A percentile compares a stretch with the other conserved stretches of the same genome.
Evolutionary conservation across 2,113 vertebrate species (phyloP).

Genomic region (Miniopterus natalensis): DNA sequence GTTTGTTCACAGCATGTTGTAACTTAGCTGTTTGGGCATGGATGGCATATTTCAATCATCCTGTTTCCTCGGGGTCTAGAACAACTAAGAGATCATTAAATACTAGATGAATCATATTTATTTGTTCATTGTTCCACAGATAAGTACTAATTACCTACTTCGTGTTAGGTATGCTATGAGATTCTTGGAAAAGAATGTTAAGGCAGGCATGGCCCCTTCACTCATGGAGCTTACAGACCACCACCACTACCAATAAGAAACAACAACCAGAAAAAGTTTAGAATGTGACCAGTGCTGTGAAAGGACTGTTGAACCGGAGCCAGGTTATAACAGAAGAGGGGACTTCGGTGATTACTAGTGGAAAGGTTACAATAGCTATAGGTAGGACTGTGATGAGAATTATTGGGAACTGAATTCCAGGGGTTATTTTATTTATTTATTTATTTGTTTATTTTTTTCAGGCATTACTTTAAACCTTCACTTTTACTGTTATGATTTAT

Average conservation of each 20-base stretch:
- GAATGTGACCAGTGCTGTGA: neutral
- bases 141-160: conserved; percentile 30
- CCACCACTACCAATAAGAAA: neutral
- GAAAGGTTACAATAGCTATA: neutral
- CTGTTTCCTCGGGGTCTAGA: conserved; percentile 26
- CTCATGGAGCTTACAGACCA: neutral
- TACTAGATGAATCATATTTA: neutral
- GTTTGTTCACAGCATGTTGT: conserved; percentile 40
- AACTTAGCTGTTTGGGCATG: neutral
- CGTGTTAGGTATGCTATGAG: neutral
- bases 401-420: neutral
- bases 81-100: conserved; percentile 29
- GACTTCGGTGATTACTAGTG: conserved; percentile 6
- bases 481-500: conserved; percentile 18
- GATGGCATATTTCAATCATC: conserved; percentile 26
- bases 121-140: conserved; percentile 34
- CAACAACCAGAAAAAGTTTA: neutral
- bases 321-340: neutral
- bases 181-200: conserved; percentile 44
- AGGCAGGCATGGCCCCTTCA: neutral
- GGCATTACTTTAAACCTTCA: conserved; percentile 10
- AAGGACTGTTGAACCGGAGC: neutral
- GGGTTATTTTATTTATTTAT: neutral
- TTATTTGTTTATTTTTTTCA: no score
- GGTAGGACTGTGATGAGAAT: neutral